Percentiles rank a stretch among this genome's conserved stretches.
Conservation (phyloP, 2,888 invertebrate species). For the Amphipoea oculea region DNA sequence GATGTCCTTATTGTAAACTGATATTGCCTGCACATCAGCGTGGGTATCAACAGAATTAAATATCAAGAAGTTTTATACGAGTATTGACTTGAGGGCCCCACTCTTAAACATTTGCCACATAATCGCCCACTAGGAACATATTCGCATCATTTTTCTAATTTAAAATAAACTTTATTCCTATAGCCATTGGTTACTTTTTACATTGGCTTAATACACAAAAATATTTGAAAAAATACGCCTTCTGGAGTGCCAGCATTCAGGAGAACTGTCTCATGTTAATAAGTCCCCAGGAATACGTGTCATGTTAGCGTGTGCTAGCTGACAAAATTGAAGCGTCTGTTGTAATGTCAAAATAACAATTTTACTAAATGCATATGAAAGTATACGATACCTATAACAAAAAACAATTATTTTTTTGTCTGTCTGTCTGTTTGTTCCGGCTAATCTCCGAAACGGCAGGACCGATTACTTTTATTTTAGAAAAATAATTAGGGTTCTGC, state of each 20-base stretch:
- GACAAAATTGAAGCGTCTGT: background rate
- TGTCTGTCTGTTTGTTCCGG: background rate
- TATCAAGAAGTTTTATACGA: background rate
- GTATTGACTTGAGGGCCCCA: background rate
- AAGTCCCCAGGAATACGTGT: background rate
- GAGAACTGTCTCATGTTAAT: background rate
- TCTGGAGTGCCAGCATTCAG: background rate
- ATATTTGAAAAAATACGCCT: background rate
- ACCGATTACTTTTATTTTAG: too few relatives aligned
- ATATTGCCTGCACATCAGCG: background rate
- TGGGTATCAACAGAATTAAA: background rate
- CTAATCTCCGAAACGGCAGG: too few relatives aligned
- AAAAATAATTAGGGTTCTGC: too few relatives aligned
- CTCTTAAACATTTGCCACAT: background rate
- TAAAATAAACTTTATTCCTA: background rate
- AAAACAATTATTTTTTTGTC: background rate
- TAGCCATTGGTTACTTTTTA: background rate
- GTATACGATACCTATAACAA: background rate
- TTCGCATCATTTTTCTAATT: background rate
- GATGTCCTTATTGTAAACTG: background rate
- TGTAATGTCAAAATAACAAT: background rate
- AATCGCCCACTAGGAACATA: background rate
- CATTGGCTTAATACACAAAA: too few relatives aligned
- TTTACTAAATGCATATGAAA: background rate
- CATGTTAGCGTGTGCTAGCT: background rate